Conservation (phyloP, 2,888 invertebrate species). For the Brenthis hecate region DNA sequence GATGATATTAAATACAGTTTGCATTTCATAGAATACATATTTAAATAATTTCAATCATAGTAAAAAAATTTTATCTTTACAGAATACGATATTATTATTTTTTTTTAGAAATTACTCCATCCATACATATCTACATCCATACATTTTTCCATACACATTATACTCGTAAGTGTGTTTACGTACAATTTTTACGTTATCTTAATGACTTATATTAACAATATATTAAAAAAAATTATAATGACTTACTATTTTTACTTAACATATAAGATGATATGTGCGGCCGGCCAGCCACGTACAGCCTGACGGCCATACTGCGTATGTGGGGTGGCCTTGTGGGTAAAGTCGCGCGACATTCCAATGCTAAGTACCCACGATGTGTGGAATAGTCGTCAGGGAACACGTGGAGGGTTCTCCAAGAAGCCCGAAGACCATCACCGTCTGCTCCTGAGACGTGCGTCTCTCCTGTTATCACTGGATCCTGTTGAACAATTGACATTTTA, state of each 20-base stretch:
- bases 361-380: conserved; percentile 68
- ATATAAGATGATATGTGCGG: conserved; percentile 76
- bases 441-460: conserved; percentile 69
- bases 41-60: no score
- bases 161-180: no score
- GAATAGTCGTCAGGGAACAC: conserved; percentile 72
- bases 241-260: conserved; percentile 80
- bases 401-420: conserved; percentile 73
- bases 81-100: no score
- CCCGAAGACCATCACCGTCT: conserved; percentile 69
- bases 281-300: conserved; percentile 67
- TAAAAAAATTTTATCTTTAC: no score
- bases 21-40: no score
- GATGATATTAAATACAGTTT: no score
- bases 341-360: conserved; percentile 70
- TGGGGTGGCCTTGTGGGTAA: conserved; percentile 64
- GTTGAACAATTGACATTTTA: conserved; percentile 23
- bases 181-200: no score
- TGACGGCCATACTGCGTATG: conserved; percentile 71
- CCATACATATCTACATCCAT: no score
- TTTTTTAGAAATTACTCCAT: no score
- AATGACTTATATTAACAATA: no score
- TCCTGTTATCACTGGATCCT: conserved; percentile 72
- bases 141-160: no score
- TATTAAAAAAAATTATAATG: neutral